Base-by-base conservation (phyloP, 2,888 invertebrate species). In the Exocentrus adspersus region DNA sequence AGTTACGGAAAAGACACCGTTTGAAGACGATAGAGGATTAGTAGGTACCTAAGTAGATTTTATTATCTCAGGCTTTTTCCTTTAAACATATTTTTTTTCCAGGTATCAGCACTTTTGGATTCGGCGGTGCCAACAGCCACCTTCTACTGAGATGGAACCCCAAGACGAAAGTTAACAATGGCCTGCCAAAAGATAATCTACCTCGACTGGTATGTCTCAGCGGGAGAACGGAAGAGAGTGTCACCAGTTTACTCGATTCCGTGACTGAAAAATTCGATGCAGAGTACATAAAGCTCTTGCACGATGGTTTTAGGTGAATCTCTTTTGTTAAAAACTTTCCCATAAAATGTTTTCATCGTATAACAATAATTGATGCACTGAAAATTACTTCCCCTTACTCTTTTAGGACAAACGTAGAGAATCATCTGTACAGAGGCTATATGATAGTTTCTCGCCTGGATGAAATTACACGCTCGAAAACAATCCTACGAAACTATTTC, bases 71-170 rank as follows among this genome's bases (percentile, higher is more conserved):
- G n/a, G n/a, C n/a, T n/a, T n/a, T n/a, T n/a, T n/a, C n/a, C n/a
- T n/a, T n/a, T n/a, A n/a, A n/a, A n/a, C n/a, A n/a, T n/a, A n/a
- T 68, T n/a, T n/a, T n/a, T n/a, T n/a, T n/a, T n/a, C n/a, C n/a
- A 75, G 95, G 92, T 2, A 86, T 97, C 19, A 97, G 94, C 84
- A 95, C 94, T 6, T 97, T 97, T 79, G 97, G 97, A 0, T 97
- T 97, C 78, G 97, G 97, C 24, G 97, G 97, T 0, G 91, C 92
- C 4, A 95, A 95, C 77, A 91, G 90, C 46, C 93, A 93, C 75
- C 85, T 88, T 12, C 78, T 93, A 46, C 78, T 93, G 7, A 87
- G 87, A 78, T 87, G 89, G 45, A 82, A 88, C 56, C 77, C 84
- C 0, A 87, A 87, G 67, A 85, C 75, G 41, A 91, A 90, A 83